Base-by-base conservation (phyloP, 2,113 vertebrate species). In the Phyllostomus hastatus region DNA sequence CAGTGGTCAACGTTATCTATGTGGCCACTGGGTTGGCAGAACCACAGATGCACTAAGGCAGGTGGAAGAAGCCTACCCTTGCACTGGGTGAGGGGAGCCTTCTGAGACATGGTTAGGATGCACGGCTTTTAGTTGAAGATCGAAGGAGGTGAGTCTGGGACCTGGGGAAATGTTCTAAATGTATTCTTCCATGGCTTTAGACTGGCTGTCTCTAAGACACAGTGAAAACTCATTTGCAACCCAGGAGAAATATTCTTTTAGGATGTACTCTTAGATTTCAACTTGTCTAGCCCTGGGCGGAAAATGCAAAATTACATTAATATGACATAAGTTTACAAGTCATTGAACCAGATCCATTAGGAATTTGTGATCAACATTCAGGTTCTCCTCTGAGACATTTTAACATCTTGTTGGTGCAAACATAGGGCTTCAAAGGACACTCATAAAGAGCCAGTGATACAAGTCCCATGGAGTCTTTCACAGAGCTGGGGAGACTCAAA, bases 231-330 rank as follows among this genome's bases (percentile, higher is more conserved):
- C 73, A 88, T 76, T 82, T 79, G 79, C 7, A 69, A 50, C 41
- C 35, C 46, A 31, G 1, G 46, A 94, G 48, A 92, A 85, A 1
- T 61, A 15, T 48, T 94, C 24, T 94, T 95, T 91, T 33, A 50
- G 57, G 4, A 57, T 87, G 31, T 57, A 64, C 33, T 90, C 90
- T 85, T 82, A 17, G 48, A 95, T 93, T 97, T 80, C 61, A 85
- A 48, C 41, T 67, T 82, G 33, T 93, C 43, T 89, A 73, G 28
- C 31, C 12, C 4, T 84, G 35, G 16, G 31, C 57, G 31, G 54
- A 95, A 97, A 94, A 82, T 88, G 67, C 12, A 88, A 83, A 94
- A 82, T 52, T 41, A 80, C 26, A 76, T 76, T 50, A 96, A 78
- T 52, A 28, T 41, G 86, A 83, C 12, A 88, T 46, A 75, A 83